Base-by-base conservation (phyloP, 2,797 vertebrate species). In the Graptemys geographica region DNA sequence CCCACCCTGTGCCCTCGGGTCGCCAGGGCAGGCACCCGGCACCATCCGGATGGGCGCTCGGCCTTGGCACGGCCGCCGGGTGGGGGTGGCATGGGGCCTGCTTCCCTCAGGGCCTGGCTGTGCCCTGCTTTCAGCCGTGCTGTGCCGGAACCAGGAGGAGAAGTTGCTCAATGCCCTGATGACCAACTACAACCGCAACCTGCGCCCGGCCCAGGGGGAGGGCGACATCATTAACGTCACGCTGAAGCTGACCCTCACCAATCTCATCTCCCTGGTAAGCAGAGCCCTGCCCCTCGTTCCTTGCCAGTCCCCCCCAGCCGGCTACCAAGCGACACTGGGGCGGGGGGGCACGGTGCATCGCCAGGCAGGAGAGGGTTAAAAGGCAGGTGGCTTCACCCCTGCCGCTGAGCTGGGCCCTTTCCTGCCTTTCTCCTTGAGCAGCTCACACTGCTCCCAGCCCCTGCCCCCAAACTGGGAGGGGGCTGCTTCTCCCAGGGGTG, bases 241-340 rank as follows among this genome's bases (percentile, higher is more conserved):
- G 90, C 98, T 99, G 94, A 99, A 99, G 98, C 98, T 99, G 96
- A 99, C 99, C 2, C 99, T 99, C 90, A 99, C 99, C 96, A 99
- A 99, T 97, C 99, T 99, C 96, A 99, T 99, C 97, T 99, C 99
- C 89, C 96, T 99, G 98, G 99, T 99, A 97, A 98, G 98, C 89
- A 1, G 7, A 8, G 1, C 37, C 23, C 11, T 3, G 1, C 11
- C 5, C 15, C 13, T 18, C 0, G 0, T 12, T 2, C 25, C 47
- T 37, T 81, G 52, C 10, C 44, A 49, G 59, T 31, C 23, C 37
- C 19, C 16, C 8, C 41, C 37, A 5, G 25, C 16, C 2, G 7
- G 51, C n/a, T 33, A 51, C 5, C 59, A 33, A 8, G 59, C 8
- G 7, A 21, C 79, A 9, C 49, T 9, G 11, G 44, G 44, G 44